Percentiles rank a stretch among this genome's conserved stretches.
These are phyloP conservation scores for Ligdia adustata DNA, from an alignment of 2,888 invertebrate genomes.

Conservation along the genomic window DNA sequence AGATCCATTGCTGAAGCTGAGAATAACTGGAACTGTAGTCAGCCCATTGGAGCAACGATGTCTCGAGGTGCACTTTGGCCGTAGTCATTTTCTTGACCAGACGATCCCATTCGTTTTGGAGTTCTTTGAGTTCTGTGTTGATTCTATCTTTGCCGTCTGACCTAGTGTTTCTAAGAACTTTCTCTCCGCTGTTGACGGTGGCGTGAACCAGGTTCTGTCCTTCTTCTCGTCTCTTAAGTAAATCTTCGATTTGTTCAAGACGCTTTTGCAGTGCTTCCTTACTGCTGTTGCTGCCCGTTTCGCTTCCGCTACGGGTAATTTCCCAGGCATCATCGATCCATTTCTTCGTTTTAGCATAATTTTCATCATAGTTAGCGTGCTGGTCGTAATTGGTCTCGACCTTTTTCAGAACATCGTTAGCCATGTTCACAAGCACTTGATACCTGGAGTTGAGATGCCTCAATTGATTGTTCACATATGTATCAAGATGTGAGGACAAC, in stretches of 20 bases:
- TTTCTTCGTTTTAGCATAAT: conserved; percentile 89
- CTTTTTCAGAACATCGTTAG: conserved; percentile 95
- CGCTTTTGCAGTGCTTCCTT: conserved; percentile 93
- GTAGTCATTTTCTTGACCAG: conserved; percentile 95
- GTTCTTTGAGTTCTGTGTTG: conserved; percentile 93
- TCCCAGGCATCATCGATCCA: conserved; percentile 96
- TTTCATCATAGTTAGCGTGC: conserved; percentile 91
- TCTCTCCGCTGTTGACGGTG: conserved; percentile 95
- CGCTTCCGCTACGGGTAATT: conserved; percentile 91
- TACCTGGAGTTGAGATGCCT: conserved; percentile 94
- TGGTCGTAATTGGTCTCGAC: conserved; percentile 95
- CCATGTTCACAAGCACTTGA: conserved; percentile 94
- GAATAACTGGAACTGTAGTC: conserved; percentile 97
- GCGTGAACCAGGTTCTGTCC: conserved; percentile 94
- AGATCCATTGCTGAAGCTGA: conserved; percentile 97
- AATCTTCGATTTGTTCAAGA: conserved; percentile 90
- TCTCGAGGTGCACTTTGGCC: conserved; percentile 95
- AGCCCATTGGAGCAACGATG: conserved; percentile 96
- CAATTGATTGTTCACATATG: conserved; percentile 94
- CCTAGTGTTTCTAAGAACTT: conserved; percentile 93
- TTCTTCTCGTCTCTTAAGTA: conserved; percentile 92
- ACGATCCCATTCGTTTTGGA: conserved; percentile 96
- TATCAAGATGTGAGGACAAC: conserved; percentile 92
- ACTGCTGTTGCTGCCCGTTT: conserved; percentile 90
- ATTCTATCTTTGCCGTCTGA: conserved; percentile 95